A percentile compares a stretch with the other conserved stretches of the same genome.
Conservation (phyloP, 2,888 invertebrate species). For the Dynastes grantii region DNA sequence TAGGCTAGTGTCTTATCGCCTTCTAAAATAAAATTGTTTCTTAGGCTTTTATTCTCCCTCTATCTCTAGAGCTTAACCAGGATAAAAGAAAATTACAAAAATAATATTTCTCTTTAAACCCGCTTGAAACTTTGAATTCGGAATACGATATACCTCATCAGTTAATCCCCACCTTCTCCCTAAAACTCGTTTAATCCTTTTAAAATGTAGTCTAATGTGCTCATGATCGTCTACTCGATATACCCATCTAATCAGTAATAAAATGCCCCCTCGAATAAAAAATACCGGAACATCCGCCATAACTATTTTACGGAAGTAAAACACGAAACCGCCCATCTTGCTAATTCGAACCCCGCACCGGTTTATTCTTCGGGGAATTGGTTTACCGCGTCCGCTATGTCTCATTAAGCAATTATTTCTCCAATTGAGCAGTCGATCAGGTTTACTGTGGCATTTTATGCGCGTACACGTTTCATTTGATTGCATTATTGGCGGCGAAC, state of each 20-base stretch:
- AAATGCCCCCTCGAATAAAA: not conserved
- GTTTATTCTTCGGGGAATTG: conserved; percentile 43
- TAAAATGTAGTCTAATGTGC: no score
- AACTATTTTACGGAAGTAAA: conserved; percentile 33
- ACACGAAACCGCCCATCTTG: conserved; percentile 20
- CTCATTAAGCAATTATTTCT: conserved; percentile 46
- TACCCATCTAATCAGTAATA: not conserved
- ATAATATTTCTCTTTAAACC: no score
- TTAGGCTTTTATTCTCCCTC: no score
- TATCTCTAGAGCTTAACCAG: no score
- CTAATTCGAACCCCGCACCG: conserved; percentile 24
- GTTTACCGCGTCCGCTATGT: conserved; percentile 35
- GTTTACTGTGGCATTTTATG: conserved; percentile 45
- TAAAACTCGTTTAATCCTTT: no score
- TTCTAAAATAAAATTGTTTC: no score
- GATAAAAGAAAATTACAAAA: no score
- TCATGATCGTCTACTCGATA: not conserved
- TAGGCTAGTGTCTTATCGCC: no score
- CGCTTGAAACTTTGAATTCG: no score
- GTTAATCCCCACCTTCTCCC: no score
- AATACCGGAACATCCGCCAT: not conserved
- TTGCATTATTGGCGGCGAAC: conserved; percentile 40
- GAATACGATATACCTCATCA: no score
- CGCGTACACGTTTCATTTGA: conserved; percentile 45
- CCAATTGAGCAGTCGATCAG: conserved; percentile 45